Base-by-base conservation (phyloP, 2,888 invertebrate species). In the Helicoverpa assulta region DNA sequence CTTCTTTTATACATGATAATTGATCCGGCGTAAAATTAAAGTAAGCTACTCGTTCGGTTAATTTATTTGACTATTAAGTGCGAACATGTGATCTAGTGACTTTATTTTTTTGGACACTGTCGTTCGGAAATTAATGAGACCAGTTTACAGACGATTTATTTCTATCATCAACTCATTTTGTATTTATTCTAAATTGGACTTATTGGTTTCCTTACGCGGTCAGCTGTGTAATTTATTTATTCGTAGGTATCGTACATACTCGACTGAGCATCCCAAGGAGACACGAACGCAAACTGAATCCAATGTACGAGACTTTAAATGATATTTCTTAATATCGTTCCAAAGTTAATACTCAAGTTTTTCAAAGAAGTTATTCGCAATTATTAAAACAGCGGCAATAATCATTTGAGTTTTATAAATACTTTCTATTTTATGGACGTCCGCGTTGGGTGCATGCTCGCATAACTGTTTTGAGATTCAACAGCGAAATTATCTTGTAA, bases 21-120 rank as follows among this genome's bases (percentile, higher is more conserved):
- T 93, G 90, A 94, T 92, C 91, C 90, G 91, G 92, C 91, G 92
- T 93, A 89, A 94, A 93, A 93, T 92, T 90, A 89, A 92, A 91
- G 90, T 93, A 90, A 92, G 90, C 91, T 91, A 89, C 89, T 91
- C 90, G 89, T 88, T 89, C 86, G 87, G 89, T 92, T 94, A 92
- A 95, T 94, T 95, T 95, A 95, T 95, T 94, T 92, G 93, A 91
- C 93, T 92, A 91, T 94, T 95, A 93, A 94, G 93, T 93, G 94
- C 92, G 91, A 94, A 94, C 94, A 93, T 94, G 94, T 95, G 94
- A 95, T 95, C 93, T 94, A 93, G 93, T 92, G 90, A 92, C 87
- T 90, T 93, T 91, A 89, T 91, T 91, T 92, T 92, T 90, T 89
- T 93, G 88, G 88, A 94, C 94, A 86, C 94, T 91, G 94, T 90